A percentile compares a stretch with the other conserved stretches of the same genome.
phyloP scores from a whole-genome alignment of 2,113 vertebrate species.

The Callipepla californica region DNA sequence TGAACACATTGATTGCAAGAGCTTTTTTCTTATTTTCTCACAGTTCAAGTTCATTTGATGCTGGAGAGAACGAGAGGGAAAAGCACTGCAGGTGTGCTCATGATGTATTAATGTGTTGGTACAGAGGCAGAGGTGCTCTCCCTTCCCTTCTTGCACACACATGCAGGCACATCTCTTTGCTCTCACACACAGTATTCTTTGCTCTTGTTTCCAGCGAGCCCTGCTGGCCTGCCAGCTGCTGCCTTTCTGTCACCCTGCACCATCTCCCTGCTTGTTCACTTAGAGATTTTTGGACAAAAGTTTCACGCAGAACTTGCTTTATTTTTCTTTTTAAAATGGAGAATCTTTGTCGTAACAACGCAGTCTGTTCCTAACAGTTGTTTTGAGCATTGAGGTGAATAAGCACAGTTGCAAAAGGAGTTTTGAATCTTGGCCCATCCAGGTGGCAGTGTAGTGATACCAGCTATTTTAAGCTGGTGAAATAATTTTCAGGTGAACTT shows the following conservation, averaged over 20 bases:
- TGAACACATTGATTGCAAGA: neutral
- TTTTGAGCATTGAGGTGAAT: neutral
- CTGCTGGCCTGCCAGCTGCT: constrained; percentile 15
- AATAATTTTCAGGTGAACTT: neutral
- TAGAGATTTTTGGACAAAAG: neutral
- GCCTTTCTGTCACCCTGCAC: neutral
- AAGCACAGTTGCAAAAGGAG: neutral
- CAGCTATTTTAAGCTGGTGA: neutral
- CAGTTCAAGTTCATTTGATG: neutral
- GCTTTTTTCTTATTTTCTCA: neutral
- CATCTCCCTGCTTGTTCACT: neutral
- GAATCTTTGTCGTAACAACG: neutral
- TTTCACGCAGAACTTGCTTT: rapidly evolving
- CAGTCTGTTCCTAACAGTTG: neutral
- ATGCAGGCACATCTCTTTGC: too few relatives aligned
- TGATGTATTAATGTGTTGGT: neutral
- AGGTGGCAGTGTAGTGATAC: neutral
- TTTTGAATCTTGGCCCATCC: neutral
- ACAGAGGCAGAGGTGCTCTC: neutral
- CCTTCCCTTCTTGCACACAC: neutral
- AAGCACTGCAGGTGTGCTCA: neutral
- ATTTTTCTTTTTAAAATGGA: neutral
- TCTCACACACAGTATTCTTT: neutral
- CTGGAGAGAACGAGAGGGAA: neutral
- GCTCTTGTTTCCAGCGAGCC: neutral